Evolutionary conservation across 2,888 invertebrate genomes (phyloP), one percentile per base, ranked within the genome.

Genomic region (Aporophyla nigra): DNA sequence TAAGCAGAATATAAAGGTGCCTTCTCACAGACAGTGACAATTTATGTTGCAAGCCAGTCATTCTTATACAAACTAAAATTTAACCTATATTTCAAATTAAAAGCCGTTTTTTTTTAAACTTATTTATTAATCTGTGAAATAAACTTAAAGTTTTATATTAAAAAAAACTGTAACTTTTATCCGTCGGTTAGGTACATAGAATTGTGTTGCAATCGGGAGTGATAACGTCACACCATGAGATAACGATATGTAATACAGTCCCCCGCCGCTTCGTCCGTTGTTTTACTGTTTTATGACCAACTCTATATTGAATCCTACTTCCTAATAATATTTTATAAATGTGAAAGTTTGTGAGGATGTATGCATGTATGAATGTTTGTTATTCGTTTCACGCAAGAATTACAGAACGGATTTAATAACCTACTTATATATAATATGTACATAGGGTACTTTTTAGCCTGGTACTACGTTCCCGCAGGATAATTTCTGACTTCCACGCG

Each of bases 171-270:
- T 3, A 21, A 0, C 16, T 33, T 71, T 12, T 56, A 46, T 19
- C 7, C 2, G 21, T 43, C 16, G 12, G 27, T 71, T 21, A n/a
- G n/a, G n/a, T n/a, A 62, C 9, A n/a, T 40, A 54, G 12, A 33
- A 73, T 40, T 74, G 71, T 43, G 62, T 61, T 49, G 54, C 54
- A 66, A 76, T 59, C 49, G 27, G 24, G 2, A 66, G 10, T 40
- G 46, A 51, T 56, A 51, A 33, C 24, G 21, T n/a, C 9, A 66
- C 53, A 9, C 49, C 14, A 54, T 59, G 46, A 24, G 46, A 59
- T 78, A 66, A 49, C 19, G 16, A 27, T 43, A 53, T 43, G 33
- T 58, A 58, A 65, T 77, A 40, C 53, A 27, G 54, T n/a, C 19
- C n/a, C 75, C 49, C 56, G 27, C 63, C 16, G 58, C 49, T 51